Evolutionary conservation across 2,113 vertebrate species (phyloP).

Genomic region (Pipa parva): DNA sequence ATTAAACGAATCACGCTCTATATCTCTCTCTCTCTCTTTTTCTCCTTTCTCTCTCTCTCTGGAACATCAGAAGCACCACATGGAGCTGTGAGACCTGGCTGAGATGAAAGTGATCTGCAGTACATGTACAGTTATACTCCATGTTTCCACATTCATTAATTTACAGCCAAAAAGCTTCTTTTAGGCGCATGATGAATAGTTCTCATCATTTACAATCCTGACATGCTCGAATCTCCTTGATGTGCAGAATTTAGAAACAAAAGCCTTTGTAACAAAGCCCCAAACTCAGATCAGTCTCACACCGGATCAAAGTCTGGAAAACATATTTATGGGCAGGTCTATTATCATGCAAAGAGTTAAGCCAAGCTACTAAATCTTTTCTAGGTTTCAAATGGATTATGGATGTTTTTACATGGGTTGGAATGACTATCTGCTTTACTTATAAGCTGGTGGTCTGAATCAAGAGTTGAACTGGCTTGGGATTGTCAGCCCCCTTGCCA

Average conservation of each 20-base stretch:
- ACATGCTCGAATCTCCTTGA: constrained; percentile 32
- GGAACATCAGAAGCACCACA: constrained; percentile 22
- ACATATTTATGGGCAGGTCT: not conserved
- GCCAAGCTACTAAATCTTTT: not conserved
- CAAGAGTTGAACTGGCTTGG: too few species aligned
- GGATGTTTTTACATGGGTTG: too few species aligned
- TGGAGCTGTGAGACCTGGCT: constrained; percentile 25
- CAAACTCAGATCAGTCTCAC: constrained; percentile 8
- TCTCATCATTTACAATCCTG: constrained; percentile 41
- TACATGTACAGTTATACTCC: constrained; percentile 21
- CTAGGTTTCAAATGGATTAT: too few species aligned
- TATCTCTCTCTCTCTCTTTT: not conserved
- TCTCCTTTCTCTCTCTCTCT: constrained; percentile 1
- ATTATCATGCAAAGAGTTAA: not conserved
- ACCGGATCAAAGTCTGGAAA: constrained; percentile 10
- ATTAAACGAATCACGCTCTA: not conserved
- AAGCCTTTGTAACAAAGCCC: constrained; percentile 19
- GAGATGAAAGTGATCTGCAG: constrained; percentile 36
- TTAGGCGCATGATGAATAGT: constrained; percentile 35
- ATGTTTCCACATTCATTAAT: constrained; percentile 35
- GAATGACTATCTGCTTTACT: too few species aligned
- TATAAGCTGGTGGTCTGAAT: too few species aligned
- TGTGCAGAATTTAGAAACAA: constrained; percentile 32
- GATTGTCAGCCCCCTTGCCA: too few species aligned
- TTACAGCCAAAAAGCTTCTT: constrained; percentile 41